Evolutionary conservation across 2,797 vertebrate genomes (phyloP), one percentile per base, ranked within the genome.

Genomic region (Eurystomus glaucurus): DNA sequence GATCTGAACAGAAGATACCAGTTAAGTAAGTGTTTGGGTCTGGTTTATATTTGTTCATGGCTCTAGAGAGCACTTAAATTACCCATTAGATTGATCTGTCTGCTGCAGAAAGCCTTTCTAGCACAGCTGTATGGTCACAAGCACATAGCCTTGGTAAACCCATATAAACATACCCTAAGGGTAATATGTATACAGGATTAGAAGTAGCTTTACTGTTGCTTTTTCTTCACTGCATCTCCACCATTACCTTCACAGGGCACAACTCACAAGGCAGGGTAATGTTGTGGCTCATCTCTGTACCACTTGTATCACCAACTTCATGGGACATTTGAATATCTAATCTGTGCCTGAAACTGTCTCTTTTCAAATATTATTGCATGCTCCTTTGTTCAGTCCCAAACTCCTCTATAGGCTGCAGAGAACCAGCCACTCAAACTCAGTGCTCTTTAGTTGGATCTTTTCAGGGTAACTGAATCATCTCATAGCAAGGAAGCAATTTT

Each of bases 361-460:
- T 64, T 72, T 43, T 50, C 50, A 35, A 43, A 20, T 48, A 43
- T 0, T 64, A 39, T 0, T 58, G 14, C 5, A 28, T 6, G 11
- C 10, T 28, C 1, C 0, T 89, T 89, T 66, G 25, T 20, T 65
- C 52, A 64, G 33, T 13, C 39, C 41, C 18, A 68, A 69, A 16
- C 20, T 64, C 26, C 29, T 77, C 75, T 23, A 41, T 7, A 82
- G 46, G 18, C 48, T 48, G 15, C 19, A 68, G 39, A 88, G 54
- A 60, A 84, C 6, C 52, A 88, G 54, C 8, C 39, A 50, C 3
- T 2, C 61, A 82, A 89, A 85, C 21, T 8, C 48, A 72, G 6
- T 35, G 16, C 22, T 70, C 29, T 68, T 82, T 60, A 51, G n/a
- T 0, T 77, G n/a, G 18, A 71, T 22, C 52, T 91, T 76, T 37